Percentiles rank a stretch among this genome's conserved stretches.
Conservation (phyloP, 2,113 vertebrate species). For the Epinephelus moara region DNA sequence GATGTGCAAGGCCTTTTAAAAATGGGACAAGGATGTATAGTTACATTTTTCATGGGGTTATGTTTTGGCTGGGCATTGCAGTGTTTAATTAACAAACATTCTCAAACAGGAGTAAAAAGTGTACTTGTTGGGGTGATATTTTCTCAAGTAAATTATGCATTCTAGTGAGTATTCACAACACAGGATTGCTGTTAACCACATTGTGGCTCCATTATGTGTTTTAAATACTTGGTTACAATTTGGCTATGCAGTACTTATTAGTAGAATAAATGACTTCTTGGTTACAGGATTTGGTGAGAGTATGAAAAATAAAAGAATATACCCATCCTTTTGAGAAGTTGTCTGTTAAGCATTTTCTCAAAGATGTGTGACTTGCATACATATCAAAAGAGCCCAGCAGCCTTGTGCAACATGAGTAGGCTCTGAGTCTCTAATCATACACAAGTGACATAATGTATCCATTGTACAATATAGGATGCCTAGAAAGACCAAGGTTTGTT, state of each 20-base stretch:
- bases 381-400: neutral
- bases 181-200: neutral
- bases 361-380: neutral
- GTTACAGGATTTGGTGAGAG: neutral
- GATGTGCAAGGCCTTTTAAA: neutral
- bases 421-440: slow-evolving; percentile 5
- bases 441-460: neutral
- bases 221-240: neutral
- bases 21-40: neutral
- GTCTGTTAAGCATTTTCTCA: neutral
- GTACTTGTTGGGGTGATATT: neutral
- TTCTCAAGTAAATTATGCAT: neutral
- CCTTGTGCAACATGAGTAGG: neutral
- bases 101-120: neutral
- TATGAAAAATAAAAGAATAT: neutral
- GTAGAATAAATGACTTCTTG: neutral
- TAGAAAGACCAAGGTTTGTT: slow-evolving; percentile 32
- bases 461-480: neutral
- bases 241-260: neutral
- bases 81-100: neutral
- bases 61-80: neutral
- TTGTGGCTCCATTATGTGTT: too few species aligned
- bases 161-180: neutral
- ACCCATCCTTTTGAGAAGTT: neutral
- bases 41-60: neutral